Evolutionary conservation across 2,113 vertebrate genomes (phyloP), one percentile per base, ranked within the genome.

Genomic region (Corydoras sp.): DNA sequence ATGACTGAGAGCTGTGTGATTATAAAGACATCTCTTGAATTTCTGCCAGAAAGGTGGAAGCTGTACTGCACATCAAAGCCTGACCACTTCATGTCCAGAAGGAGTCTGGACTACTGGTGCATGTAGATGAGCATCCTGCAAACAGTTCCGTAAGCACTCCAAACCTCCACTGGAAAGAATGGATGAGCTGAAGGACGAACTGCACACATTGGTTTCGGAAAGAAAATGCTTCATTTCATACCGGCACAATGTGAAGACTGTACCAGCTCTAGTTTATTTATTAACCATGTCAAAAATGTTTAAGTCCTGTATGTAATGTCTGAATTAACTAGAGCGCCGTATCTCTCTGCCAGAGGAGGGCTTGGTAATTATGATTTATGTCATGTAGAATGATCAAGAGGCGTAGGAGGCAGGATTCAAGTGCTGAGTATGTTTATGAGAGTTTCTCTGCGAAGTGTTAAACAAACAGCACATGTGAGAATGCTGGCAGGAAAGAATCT

Each of bases 1-100:
- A 65, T 65, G 48, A 69, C 65, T 65, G 58, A 50, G 54, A 51
- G 43, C 67, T 54, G 67, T 59, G 63, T 63, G 58, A 61, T 67
- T 59, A 69, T 65, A 58, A 75, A 72, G 55, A 69, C 67, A 73
- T 75, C 68, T 70, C 71, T 71, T 68, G 59, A 72, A 59, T 65
- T 58, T 49, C 58, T 68, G 67, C 71, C 69, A 73, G 62, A 24
- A 50, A 73, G 24, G 71, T 43, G 61, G 50, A 61, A 70, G 54
- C 62, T 74, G 58, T 62, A 49, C 62, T 18, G 76, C 31, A 55
- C 67, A 61, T 73, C 76, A 66, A 73, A 66, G 58, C 67, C 51
- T 68, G 66, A 15, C 59, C 70, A 72, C 56, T 67, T 53, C 50
- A 24, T 71, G 63, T 67, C 63, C 63, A 58, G 49, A 62, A 18